Conservation (phyloP, 2,797 vertebrate genomes). For the Coranthus polyacanthus region DNA sequence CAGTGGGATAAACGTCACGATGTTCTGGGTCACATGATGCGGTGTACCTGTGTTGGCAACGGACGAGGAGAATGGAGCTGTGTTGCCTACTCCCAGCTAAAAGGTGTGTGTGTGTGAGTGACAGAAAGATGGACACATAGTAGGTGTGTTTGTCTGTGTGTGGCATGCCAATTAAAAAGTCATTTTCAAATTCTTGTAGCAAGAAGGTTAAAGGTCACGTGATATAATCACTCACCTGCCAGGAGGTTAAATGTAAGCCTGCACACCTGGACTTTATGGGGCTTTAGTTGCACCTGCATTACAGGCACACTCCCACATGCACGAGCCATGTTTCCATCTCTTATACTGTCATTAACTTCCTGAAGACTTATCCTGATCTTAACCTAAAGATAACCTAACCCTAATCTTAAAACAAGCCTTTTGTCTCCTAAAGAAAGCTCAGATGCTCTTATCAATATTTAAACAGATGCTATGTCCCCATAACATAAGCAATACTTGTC, state of each 20-base stretch:
- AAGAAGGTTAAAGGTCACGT: constrained; percentile 63
- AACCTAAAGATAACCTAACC: too few species aligned
- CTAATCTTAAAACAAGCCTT: too few species aligned
- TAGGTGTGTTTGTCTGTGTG: background rate
- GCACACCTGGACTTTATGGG: constrained; percentile 58
- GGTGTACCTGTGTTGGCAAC: constrained; percentile 95
- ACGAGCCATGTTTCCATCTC: background rate
- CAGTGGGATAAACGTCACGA: constrained; percentile 98
- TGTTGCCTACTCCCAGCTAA: constrained; percentile 94
- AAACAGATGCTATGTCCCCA: too few species aligned
- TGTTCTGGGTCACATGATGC: constrained; percentile 96
- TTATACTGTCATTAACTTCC: too few species aligned
- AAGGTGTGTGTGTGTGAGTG: constrained; percentile 85
- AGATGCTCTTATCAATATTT: too few species aligned
- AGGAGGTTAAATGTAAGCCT: constrained; percentile 39
- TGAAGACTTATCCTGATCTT: too few species aligned
- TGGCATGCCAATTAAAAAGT: constrained; percentile 14
- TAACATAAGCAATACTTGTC: too few species aligned
- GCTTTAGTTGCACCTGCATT: constrained; percentile 40
- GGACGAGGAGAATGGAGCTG: constrained; percentile 98
- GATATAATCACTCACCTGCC: constrained; percentile 37
- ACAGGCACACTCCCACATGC: background rate
- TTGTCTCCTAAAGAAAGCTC: too few species aligned
- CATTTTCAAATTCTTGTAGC: constrained; percentile 38
- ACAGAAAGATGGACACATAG: background rate